These are phyloP conservation scores for Bucorvus abyssinicus DNA, from an alignment of 2,797 vertebrate species.

Conservation along the genomic window DNA sequence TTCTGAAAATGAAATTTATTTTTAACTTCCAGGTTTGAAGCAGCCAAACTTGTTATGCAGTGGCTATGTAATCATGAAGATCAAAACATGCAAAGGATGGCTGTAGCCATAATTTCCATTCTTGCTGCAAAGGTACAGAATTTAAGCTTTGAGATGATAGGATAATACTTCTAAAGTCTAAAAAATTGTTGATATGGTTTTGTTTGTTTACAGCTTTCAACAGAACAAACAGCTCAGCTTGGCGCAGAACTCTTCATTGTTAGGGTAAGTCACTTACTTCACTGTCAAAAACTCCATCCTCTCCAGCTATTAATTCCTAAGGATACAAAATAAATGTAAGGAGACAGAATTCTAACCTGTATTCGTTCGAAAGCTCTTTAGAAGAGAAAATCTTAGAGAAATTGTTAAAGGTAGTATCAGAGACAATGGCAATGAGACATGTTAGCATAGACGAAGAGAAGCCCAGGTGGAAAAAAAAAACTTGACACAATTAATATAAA, in stretches of 20 bases:
- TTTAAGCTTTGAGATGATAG: not conserved
- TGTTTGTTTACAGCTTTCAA: conserved; percentile 85
- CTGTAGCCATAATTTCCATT: conserved; percentile 98
- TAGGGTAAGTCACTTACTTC: conserved; percentile 79
- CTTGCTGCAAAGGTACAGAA: conserved; percentile 93
- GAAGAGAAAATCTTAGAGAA: not conserved
- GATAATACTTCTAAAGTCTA: not conserved
- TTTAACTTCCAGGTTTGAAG: conserved; percentile 87
- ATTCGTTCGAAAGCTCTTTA: not conserved
- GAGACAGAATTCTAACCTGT: not conserved
- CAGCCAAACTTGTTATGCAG: conserved; percentile 99
- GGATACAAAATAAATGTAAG: not conserved
- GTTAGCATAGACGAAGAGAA: not conserved
- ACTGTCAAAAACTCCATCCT: not conserved
- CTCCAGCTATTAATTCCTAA: not conserved
- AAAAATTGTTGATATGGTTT: not conserved
- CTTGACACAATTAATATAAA: not conserved
- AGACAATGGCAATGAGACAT: not conserved
- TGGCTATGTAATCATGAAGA: conserved; percentile 99
- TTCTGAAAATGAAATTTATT: not conserved
- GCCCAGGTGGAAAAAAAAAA: not conserved
- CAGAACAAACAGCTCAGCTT: conserved; percentile 96
- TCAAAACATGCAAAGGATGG: conserved; percentile 99
- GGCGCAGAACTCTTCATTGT: conserved; percentile 97
- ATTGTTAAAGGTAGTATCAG: not conserved